These are phyloP conservation scores for Leucophora obtusa DNA, from an alignment of 2,888 invertebrate genomes.

Conservation along the genomic window DNA sequence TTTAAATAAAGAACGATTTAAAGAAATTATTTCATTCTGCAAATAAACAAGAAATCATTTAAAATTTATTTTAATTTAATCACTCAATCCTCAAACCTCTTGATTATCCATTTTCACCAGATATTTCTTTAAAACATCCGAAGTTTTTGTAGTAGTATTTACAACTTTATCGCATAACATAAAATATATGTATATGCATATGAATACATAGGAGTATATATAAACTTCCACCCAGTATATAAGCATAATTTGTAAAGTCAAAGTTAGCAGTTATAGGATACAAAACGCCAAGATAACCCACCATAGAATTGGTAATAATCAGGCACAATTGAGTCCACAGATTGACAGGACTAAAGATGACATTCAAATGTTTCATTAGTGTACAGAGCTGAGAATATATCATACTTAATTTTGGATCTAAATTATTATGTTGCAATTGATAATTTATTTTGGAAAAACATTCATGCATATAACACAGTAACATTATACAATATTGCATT, in stretches of 20 bases:
- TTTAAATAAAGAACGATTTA: not conserved
- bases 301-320: constrained; percentile 34
- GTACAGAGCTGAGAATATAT: constrained; percentile 19
- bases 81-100: constrained; percentile 21
- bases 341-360: constrained; percentile 24
- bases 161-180: not conserved
- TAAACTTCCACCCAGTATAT: constrained; percentile 5
- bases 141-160: not conserved
- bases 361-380: constrained; percentile 4
- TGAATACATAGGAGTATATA: not conserved
- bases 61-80: not conserved
- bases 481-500: constrained; percentile 29
- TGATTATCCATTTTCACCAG: not conserved
- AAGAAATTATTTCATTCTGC: constrained; percentile 15
- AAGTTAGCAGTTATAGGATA: not conserved
- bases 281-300: constrained; percentile 12
- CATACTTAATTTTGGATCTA: constrained; percentile 22
- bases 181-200: constrained; percentile 2
- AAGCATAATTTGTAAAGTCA: constrained; percentile 5
- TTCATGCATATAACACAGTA: constrained; percentile 41
- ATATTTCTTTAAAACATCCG: not conserved
- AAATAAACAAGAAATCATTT: not conserved
- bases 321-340: constrained; percentile 25
- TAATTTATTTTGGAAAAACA: constrained; percentile 19
- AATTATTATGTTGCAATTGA: constrained; percentile 6